Evolutionary conservation across 2,888 invertebrate species (phyloP), one percentile per base, ranked within the genome.

Genomic region (Leptopilina syphax): DNA sequence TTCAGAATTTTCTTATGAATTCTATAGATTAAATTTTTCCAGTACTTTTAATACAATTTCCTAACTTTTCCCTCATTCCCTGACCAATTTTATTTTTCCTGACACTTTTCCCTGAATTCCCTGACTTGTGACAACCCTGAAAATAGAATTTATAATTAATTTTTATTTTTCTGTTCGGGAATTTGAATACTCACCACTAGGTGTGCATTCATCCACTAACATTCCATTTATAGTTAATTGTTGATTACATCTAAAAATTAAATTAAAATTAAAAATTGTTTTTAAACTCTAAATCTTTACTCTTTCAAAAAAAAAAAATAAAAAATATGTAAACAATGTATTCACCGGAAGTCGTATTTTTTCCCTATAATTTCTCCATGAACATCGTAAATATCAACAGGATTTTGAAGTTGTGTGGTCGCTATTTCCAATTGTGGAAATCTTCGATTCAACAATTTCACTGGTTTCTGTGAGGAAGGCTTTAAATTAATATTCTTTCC

Each of bases 281-380:
- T 60, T 60, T 3, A 60, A 60, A 60, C 0, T 13, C 0, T 60
- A 60, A 60, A 5, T 6, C 1, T 5, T 18, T 60, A 60, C 34
- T 60, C n/a, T 7, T 18, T 8, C 1, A 60, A 12, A 34, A 34
- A 34, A 3, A 34, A 34, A 3, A 34, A 34, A 34, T 1, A 0
- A n/a, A 57, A 3, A 57, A 4, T 2, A 60, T n/a, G n/a, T 60
- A n/a, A n/a, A 12, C 1, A 60, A 60, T 76, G 68, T 50, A 60
- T 63, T 10, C 85, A 91, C 88, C 90, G 85, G 81, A 91, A 90
- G 65, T 89, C 86, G 80, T 91, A 91, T 87, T 91, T 91, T 77
- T 88, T 91, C 1, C 90, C 91, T 50, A 91, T 87, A 0, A 86
- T 65, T 83, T 91, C 91, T 18, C 88, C 89, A 47, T 88, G 80